These are phyloP conservation scores for Thalassophryne amazonica DNA, from an alignment of 2,797 vertebrate species.

Conservation along the genomic window DNA sequence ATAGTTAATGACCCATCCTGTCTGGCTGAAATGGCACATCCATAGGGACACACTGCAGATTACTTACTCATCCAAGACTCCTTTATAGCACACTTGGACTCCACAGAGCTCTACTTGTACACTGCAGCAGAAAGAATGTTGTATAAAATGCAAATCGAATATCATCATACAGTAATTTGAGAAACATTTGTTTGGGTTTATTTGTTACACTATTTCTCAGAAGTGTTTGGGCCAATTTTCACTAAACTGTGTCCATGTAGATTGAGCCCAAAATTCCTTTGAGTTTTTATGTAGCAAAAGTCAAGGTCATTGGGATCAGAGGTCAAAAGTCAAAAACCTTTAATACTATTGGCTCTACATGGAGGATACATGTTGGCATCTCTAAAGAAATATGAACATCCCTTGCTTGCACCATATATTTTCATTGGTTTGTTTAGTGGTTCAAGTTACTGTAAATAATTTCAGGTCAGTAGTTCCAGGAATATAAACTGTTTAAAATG, in stretches of 20 bases:
- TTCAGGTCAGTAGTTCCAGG: conserved; percentile 8
- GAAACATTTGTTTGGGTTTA: too few relatives aligned
- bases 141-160: too few relatives aligned
- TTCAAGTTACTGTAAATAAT: conserved; percentile 16
- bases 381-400: not conserved
- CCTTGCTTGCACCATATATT: conserved; percentile 4
- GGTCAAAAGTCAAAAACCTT: too few relatives aligned
- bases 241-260: too few relatives aligned
- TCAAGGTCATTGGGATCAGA: too few relatives aligned
- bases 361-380: too few relatives aligned
- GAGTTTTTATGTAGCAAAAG: too few relatives aligned
- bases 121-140: not conserved
- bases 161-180: too few relatives aligned
- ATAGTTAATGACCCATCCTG: conserved; percentile 94
- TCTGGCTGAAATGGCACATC: conserved; percentile 90
- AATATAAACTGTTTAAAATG: not conserved
- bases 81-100: conserved; percentile 80
- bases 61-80: conserved; percentile 86
- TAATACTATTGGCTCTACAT: too few relatives aligned
- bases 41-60: conserved; percentile 72
- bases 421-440: conserved; percentile 22
- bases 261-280: too few relatives aligned
- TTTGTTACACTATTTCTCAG: too few relatives aligned
- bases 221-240: too few relatives aligned
- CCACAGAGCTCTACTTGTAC: conserved; percentile 62